Conservation (phyloP, 1,140 invertebrate species). For the Ephestia elutella region DNA sequence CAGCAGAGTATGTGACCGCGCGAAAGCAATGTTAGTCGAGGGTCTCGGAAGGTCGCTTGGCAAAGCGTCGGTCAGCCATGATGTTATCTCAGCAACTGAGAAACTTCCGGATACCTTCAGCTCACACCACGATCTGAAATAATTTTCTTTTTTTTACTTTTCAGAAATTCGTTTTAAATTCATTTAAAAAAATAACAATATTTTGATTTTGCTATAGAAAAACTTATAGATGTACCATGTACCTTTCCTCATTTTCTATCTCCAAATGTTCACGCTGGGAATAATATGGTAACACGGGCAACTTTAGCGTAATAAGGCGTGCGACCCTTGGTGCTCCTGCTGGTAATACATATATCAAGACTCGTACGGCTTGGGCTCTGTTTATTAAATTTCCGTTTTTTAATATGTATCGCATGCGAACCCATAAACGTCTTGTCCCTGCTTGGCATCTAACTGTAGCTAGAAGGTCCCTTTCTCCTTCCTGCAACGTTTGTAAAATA, state of each 20-base stretch:
- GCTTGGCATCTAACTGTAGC: slow-evolving; percentile 64
- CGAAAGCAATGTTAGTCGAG: slow-evolving; percentile 39
- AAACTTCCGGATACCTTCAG: slow-evolving; percentile 52
- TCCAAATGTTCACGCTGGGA: slow-evolving; percentile 47
- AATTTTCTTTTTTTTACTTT: background rate
- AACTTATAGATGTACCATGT: too few species aligned
- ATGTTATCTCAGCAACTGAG: slow-evolving; percentile 63
- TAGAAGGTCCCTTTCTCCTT: slow-evolving; percentile 37
- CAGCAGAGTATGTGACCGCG: slow-evolving; percentile 47
- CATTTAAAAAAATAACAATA: background rate
- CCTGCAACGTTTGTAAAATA: slow-evolving; percentile 14
- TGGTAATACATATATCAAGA: slow-evolving; percentile 54
- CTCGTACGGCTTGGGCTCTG: slow-evolving; percentile 30
- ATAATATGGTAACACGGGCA: slow-evolving; percentile 54
- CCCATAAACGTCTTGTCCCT: slow-evolving; percentile 56
- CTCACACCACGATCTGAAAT: slow-evolving; percentile 42
- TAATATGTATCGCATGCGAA: slow-evolving; percentile 36
- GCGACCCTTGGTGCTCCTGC: slow-evolving; percentile 59
- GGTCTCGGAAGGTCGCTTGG: slow-evolving; percentile 57
- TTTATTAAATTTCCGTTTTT: slow-evolving; percentile 9
- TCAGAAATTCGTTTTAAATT: background rate
- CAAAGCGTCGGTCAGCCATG: slow-evolving; percentile 53
- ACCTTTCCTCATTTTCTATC: slow-evolving; percentile 31
- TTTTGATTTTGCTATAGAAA: too few species aligned
- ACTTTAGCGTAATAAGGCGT: slow-evolving; percentile 41